Percentiles rank a stretch among this genome's conserved stretches.
Evolutionary conservation across 2,797 vertebrate species (phyloP).

Genomic region (Catharus ustulatus): DNA sequence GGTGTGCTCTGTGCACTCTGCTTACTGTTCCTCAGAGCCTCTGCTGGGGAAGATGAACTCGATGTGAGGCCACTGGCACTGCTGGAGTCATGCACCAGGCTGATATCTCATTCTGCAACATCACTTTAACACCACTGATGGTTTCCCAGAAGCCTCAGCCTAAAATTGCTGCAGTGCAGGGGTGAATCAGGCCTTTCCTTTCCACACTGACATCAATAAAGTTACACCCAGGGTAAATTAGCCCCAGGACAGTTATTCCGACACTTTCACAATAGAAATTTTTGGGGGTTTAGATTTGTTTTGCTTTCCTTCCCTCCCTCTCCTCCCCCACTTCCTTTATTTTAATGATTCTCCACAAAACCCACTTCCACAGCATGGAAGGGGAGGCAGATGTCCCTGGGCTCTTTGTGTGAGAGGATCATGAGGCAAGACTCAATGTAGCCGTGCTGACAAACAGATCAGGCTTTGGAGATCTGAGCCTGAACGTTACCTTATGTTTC

Average conservation of each 20-base stretch:
- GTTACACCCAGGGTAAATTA: constrained; percentile 14
- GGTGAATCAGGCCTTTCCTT: neutral
- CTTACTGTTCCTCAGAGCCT: neutral
- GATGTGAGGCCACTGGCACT: rapidly evolving
- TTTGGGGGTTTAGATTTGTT: neutral
- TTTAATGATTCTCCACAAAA: neutral
- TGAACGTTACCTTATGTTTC: constrained; percentile 30
- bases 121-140: rapidly evolving
- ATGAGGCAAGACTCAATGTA: neutral
- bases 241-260: neutral
- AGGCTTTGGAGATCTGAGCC: neutral
- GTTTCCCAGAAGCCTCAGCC: neutral
- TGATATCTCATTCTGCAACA: neutral
- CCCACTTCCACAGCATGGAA: neutral
- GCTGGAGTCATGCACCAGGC: neutral
- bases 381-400: neutral
- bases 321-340: neutral
- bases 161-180: neutral
- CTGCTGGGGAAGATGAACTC: neutral
- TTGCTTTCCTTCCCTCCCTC: neutral
- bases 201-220: neutral
- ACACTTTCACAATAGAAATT: constrained; percentile 20
- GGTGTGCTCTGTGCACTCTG: neutral
- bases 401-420: neutral
- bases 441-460: neutral